Conservation (phyloP, 2,888 invertebrate species). For the Chrysolina americana region DNA sequence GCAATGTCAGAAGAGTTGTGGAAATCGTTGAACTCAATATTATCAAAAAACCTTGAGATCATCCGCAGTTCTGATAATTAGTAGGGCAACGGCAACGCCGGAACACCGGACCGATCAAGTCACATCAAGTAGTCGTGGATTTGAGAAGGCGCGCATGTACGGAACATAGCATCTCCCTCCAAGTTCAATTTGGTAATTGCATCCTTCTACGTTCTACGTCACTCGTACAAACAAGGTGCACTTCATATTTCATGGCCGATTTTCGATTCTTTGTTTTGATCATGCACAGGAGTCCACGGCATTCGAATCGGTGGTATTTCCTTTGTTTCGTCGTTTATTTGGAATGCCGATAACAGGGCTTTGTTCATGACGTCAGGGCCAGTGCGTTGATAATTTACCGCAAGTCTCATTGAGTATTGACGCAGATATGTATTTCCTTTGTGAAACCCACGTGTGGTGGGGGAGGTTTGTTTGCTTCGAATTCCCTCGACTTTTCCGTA, state of each 20-base stretch:
- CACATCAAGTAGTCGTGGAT: neutral
- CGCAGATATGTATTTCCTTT: conserved; percentile 1
- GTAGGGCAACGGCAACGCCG: conserved; percentile 29
- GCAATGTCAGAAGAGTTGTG: too few relatives aligned
- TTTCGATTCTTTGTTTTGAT: conserved; percentile 49
- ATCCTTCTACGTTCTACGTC: conserved; percentile 63
- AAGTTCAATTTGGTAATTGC: conserved; percentile 59
- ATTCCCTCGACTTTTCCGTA: neutral
- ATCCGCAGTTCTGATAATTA: neutral
- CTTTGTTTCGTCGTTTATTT: conserved; percentile 26
- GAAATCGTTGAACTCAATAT: too few relatives aligned
- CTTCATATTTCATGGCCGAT: conserved; percentile 55
- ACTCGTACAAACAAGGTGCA: conserved; percentile 51
- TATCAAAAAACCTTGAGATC: too few relatives aligned
- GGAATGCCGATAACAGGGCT: neutral
- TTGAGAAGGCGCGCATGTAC: conserved; percentile 60
- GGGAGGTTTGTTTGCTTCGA: neutral
- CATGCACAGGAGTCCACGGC: conserved; percentile 24
- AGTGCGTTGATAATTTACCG: conserved; percentile 7
- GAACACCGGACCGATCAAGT: conserved; percentile 28
- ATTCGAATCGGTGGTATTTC: conserved; percentile 22
- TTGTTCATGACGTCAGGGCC: neutral
- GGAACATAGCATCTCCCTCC: conserved; percentile 58
- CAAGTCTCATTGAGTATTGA: neutral
- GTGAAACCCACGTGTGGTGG: conserved; percentile 4